Conservation (phyloP, 2,113 vertebrate species). For the Halcyon senegalensis region DNA sequence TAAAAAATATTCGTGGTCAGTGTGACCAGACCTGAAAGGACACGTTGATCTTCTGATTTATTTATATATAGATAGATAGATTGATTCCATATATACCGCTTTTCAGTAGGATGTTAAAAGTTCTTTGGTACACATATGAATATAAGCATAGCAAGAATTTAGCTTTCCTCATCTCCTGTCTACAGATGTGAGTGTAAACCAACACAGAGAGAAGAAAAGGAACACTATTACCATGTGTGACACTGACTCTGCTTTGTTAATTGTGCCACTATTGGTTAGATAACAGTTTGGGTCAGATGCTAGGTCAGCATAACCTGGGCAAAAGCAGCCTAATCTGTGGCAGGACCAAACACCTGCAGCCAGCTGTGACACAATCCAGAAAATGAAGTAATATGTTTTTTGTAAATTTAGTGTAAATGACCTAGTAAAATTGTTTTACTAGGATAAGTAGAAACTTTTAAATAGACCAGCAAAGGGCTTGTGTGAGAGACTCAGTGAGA, state of each 20-base stretch:
- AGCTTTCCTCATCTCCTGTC: background rate
- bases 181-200: background rate
- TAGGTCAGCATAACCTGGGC: slow-evolving; percentile 67
- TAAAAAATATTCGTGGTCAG: slow-evolving; percentile 52
- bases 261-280: background rate
- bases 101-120: background rate
- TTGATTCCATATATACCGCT: fast-evolving
- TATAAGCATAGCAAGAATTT: background rate
- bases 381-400: background rate
- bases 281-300: slow-evolving; percentile 19
- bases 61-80: background rate
- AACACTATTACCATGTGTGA: background rate
- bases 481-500: background rate
- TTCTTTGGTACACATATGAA: background rate
- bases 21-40: slow-evolving; percentile 38
- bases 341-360: background rate
- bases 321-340: slow-evolving; percentile 20
- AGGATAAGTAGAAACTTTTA: background rate
- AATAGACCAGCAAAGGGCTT: background rate
- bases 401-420: background rate
- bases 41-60: background rate
- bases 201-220: background rate
- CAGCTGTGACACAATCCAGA: background rate
- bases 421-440: background rate
- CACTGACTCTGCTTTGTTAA: background rate